Evolutionary conservation across 2,113 vertebrate species (phyloP).

Genomic region (Chamaea fasciata): DNA sequence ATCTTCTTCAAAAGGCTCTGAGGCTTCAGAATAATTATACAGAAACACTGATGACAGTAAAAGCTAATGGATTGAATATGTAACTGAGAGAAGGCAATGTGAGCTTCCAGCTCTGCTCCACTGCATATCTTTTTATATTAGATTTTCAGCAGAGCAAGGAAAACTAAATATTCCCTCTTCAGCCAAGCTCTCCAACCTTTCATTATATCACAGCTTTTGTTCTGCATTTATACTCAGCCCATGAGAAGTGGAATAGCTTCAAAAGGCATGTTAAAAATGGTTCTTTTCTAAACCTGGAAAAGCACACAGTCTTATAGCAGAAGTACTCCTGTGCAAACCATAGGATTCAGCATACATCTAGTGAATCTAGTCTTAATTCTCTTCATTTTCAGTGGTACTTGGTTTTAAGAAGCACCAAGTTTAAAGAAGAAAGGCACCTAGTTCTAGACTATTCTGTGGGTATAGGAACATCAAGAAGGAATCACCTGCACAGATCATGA

Average conservation of each 20-base stretch:
- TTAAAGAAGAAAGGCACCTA: background rate
- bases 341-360: background rate
- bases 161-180: background rate
- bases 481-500: background rate
- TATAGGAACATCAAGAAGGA: background rate
- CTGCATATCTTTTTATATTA: background rate
- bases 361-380: background rate
- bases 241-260: background rate
- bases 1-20: background rate
- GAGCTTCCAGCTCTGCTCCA: background rate
- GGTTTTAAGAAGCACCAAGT: background rate
- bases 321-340: background rate
- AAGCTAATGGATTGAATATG: background rate
- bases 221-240: background rate
- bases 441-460: background rate
- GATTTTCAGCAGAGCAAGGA: background rate
- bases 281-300: background rate
- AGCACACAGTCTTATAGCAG: background rate
- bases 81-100: background rate
- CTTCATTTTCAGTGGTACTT: background rate
- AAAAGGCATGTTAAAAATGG: background rate
- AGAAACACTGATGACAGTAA: background rate
- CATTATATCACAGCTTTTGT: background rate
- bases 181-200: background rate
- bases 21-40: background rate